These are phyloP conservation scores for Sebastes miniatus DNA, from an alignment of 2,797 vertebrate genomes.

Conservation along the genomic window DNA sequence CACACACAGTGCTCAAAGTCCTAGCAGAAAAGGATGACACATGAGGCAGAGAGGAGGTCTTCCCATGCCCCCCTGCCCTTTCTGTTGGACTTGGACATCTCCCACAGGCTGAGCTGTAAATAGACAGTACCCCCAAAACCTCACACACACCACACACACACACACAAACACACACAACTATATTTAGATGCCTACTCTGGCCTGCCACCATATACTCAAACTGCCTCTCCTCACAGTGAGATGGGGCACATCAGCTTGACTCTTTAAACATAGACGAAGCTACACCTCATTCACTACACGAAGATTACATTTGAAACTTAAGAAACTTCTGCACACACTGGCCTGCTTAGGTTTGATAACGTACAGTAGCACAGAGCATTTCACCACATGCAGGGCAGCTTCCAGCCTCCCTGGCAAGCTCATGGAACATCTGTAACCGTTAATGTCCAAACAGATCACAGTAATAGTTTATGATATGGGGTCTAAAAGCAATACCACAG, in stretches of 20 bases:
- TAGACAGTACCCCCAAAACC: slow-evolving; percentile 75
- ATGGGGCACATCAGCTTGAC: slow-evolving; percentile 11
- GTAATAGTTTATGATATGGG: slow-evolving; percentile 34
- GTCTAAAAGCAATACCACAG: slow-evolving; percentile 21
- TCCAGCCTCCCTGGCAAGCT: slow-evolving; percentile 11
- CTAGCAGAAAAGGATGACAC: slow-evolving; percentile 68
- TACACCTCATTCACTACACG: background rate
- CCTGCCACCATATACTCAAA: slow-evolving; percentile 38
- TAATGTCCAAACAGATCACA: slow-evolving; percentile 40
- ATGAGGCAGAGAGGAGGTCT: slow-evolving; percentile 73
- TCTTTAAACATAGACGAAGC: background rate
- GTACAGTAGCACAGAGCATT: background rate
- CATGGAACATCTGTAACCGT: slow-evolving; percentile 28
- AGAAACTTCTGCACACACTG: background rate
- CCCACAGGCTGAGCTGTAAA: slow-evolving; percentile 83
- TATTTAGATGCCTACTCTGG: slow-evolving; percentile 50
- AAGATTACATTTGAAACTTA: background rate
- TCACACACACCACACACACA: slow-evolving; percentile 37
- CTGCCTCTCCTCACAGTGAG: slow-evolving; percentile 24
- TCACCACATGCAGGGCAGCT: background rate
- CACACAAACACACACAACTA: slow-evolving; percentile 35
- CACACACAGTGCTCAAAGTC: slow-evolving; percentile 45
- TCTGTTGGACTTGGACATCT: slow-evolving; percentile 76
- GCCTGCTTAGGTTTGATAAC: slow-evolving; percentile 9
- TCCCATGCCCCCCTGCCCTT: slow-evolving; percentile 84